These are phyloP conservation scores for Amblyraja radiata DNA, from an alignment of 2,797 vertebrate genomes.

Conservation along the genomic window DNA sequence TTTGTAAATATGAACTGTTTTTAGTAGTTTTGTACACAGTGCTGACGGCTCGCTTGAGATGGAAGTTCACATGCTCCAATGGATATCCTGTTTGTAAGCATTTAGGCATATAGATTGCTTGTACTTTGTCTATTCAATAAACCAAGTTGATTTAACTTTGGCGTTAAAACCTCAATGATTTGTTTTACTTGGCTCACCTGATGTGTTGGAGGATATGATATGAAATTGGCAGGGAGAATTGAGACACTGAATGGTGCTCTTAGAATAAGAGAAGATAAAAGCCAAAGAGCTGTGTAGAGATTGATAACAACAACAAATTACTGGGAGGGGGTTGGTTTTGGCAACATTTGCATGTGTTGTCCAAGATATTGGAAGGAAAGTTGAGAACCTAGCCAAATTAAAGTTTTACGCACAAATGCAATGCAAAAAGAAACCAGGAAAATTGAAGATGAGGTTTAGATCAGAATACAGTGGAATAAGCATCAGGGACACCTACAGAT, in stretches of 20 bases:
- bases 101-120: conserved; percentile 23
- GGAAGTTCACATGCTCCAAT: background rate
- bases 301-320: too few species aligned
- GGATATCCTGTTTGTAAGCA: background rate
- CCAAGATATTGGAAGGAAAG: background rate
- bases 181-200: background rate
- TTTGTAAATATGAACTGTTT: conserved; percentile 3
- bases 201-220: too few species aligned
- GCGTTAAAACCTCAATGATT: background rate
- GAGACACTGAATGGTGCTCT: background rate
- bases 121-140: conserved; percentile 33
- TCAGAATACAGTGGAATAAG: background rate
- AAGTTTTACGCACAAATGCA: background rate
- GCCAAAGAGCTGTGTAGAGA: too few species aligned
- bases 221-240: background rate
- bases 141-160: conserved; percentile 18
- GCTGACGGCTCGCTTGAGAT: background rate
- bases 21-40: background rate
- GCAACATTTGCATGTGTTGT: background rate
- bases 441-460: background rate
- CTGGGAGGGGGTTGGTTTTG: background rate
- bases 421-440: background rate
- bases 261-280: too few species aligned
- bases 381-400: background rate
- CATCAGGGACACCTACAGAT: background rate